Conservation (phyloP, 2,797 vertebrate species). For the Betta splendens region DNA sequence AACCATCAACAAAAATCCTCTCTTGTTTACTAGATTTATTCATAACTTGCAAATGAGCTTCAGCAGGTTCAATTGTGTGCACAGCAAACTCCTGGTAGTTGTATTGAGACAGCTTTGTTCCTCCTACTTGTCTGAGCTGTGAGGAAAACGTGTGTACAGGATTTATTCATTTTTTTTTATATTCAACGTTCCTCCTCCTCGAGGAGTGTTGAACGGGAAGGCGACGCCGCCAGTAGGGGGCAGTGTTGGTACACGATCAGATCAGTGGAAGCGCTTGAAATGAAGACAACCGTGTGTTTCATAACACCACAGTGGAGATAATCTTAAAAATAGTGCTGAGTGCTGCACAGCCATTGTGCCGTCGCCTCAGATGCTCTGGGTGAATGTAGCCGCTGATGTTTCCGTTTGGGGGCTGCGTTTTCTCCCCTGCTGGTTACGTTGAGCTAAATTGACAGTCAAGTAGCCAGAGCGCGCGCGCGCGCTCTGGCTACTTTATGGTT, state of each 20-base stretch:
- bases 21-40: too few relatives aligned
- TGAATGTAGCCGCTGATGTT: slow-evolving; percentile 57
- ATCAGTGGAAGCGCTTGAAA: neutral
- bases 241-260: slow-evolving; percentile 50
- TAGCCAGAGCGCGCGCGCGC: slow-evolving; percentile 49
- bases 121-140: slow-evolving; percentile 44
- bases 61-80: too few relatives aligned
- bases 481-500: too few relatives aligned
- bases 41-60: too few relatives aligned
- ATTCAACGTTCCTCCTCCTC: too few relatives aligned
- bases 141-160: slow-evolving; percentile 22
- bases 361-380: slow-evolving; percentile 44
- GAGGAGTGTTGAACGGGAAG: neutral
- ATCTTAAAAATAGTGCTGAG: slow-evolving; percentile 72
- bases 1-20: too few relatives aligned
- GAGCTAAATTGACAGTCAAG: slow-evolving; percentile 43
- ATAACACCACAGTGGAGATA: slow-evolving; percentile 48
- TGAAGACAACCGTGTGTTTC: slow-evolving; percentile 52
- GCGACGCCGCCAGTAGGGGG: slow-evolving; percentile 55
- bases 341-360: slow-evolving; percentile 65
- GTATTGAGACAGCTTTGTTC: too few relatives aligned
- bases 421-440: slow-evolving; percentile 10
- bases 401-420: slow-evolving; percentile 16
- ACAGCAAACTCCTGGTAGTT: too few relatives aligned
- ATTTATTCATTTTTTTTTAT: too few relatives aligned